Evolutionary conservation across 2,797 vertebrate species (phyloP).

Genomic region (Champsocephalus gunnari): DNA sequence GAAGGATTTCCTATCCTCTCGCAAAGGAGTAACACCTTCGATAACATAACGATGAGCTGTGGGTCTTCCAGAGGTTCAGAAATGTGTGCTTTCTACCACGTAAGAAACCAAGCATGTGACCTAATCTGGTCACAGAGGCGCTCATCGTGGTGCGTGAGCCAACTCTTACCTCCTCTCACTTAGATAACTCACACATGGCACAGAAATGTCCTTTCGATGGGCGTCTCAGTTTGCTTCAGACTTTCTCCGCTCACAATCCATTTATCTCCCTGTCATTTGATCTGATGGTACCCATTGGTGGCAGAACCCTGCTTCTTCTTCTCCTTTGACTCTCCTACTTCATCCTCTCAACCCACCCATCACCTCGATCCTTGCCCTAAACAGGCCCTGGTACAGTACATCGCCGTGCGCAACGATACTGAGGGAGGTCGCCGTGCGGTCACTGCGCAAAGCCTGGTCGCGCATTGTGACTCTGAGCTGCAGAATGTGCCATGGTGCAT

Average conservation of each 20-base stretch:
- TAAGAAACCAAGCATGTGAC: not conserved
- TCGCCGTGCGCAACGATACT: conserved; percentile 57
- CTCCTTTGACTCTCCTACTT: not conserved
- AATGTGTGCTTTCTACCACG: not conserved
- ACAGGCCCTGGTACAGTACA: conserved; percentile 49
- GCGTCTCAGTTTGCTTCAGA: not conserved
- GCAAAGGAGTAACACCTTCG: conserved; percentile 20
- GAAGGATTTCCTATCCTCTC: not conserved
- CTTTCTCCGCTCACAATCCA: conserved; percentile 14
- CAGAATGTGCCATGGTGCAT: conserved; percentile 85
- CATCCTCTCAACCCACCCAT: conserved; percentile 5
- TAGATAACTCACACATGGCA: conserved; percentile 14
- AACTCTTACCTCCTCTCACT: conserved; percentile 5
- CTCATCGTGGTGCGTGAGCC: conserved; percentile 1
- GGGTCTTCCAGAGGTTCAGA: conserved; percentile 13
- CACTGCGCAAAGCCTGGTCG: conserved; percentile 79
- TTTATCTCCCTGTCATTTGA: conserved; percentile 43
- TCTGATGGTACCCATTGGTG: conserved; percentile 40
- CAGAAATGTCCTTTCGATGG: conserved; percentile 14
- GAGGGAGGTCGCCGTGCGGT: conserved; percentile 82
- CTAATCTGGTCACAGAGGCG: not conserved
- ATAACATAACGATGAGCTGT: conserved; percentile 8
- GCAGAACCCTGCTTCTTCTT: conserved; percentile 29
- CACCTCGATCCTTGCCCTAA: conserved; percentile 34
- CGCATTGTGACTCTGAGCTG: conserved; percentile 82